Evolutionary conservation across 1,140 invertebrate genomes (phyloP).

Genomic region (Rhagoletis zephyria): DNA sequence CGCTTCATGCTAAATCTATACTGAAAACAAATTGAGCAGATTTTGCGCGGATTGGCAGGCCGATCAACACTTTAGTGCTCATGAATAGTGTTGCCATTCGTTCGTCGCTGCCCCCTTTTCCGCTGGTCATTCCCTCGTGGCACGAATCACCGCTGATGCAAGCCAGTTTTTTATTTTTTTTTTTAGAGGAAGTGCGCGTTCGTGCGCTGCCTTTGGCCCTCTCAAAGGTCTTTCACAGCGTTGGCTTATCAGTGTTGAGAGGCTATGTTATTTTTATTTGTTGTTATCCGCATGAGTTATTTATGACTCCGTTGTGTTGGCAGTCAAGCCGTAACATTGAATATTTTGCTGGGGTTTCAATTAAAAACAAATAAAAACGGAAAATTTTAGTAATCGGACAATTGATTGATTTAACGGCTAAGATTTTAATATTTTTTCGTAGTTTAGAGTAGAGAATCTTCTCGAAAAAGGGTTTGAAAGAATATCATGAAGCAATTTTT

Average conservation of each 20-base stretch:
- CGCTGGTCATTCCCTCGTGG: not conserved
- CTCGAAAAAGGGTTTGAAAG: not conserved
- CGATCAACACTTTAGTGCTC: not conserved
- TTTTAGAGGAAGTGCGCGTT: conserved; percentile 20
- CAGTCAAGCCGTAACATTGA: conserved; percentile 20
- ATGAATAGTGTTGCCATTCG: not conserved
- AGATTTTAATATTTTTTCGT: not conserved
- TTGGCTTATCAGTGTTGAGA: conserved; percentile 11
- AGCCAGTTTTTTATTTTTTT: not conserved
- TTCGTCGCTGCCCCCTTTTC: not conserved
- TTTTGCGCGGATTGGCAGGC: conserved; percentile 12
- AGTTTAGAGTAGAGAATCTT: not conserved
- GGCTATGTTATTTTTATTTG: not conserved
- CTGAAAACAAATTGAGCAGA: conserved; percentile 4
- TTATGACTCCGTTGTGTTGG: not conserved
- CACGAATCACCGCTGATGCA: not conserved
- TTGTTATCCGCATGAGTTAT: not conserved
- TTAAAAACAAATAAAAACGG: not conserved
- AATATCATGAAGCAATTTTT: no score
- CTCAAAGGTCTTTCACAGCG: conserved; percentile 28
- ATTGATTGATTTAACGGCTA: not conserved
- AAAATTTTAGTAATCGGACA: not conserved
- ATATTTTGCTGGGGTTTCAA: not conserved
- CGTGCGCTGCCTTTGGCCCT: conserved; percentile 18
- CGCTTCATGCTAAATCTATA: not conserved